These are phyloP conservation scores for Carcinoscorpius rotundicauda DNA, from an alignment of 1,140 invertebrate species.

Conservation along the genomic window DNA sequence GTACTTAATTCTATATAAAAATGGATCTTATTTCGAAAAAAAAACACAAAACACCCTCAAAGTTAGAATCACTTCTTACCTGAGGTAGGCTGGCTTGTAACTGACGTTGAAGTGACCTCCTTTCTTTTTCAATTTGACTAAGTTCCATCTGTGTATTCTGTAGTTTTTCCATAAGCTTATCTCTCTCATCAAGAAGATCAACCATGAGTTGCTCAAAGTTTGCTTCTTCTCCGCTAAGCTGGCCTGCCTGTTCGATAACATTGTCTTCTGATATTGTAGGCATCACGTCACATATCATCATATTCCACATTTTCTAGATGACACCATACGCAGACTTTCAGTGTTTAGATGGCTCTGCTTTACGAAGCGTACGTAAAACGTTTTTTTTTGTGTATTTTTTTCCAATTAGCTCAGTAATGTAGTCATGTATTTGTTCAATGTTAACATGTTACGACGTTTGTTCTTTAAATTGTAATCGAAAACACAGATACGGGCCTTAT, in stretches of 20 bases:
- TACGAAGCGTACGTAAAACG: too few relatives aligned
- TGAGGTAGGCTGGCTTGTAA: slow-evolving; percentile 90
- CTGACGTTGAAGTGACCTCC: slow-evolving; percentile 85
- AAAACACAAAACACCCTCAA: too few relatives aligned
- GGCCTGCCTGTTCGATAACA: slow-evolving; percentile 26
- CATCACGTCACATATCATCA: slow-evolving; percentile 98
- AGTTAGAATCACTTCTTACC: slow-evolving; percentile 42
- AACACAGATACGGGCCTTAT: too few relatives aligned
- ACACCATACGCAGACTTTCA: too few relatives aligned
- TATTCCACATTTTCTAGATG: slow-evolving; percentile 69
- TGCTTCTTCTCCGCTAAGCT: slow-evolving; percentile 70
- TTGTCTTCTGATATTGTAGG: slow-evolving; percentile 96
- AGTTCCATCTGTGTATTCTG: slow-evolving; percentile 80
- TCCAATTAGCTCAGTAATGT: too few relatives aligned
- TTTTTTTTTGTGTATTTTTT: too few relatives aligned
- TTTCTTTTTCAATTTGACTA: slow-evolving; percentile 82
- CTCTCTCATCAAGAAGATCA: slow-evolving; percentile 97
- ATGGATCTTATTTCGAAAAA: too few relatives aligned
- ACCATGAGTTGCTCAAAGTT: slow-evolving; percentile 99
- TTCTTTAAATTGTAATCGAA: too few relatives aligned
- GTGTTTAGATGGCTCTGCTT: too few relatives aligned
- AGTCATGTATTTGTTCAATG: too few relatives aligned
- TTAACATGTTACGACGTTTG: too few relatives aligned
- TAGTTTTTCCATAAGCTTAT: slow-evolving; percentile 93
- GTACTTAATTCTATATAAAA: too few relatives aligned